Evolutionary conservation across 2,888 invertebrate species (phyloP), one percentile per base, ranked within the genome.

Genomic region (Mycalesis mineus): DNA sequence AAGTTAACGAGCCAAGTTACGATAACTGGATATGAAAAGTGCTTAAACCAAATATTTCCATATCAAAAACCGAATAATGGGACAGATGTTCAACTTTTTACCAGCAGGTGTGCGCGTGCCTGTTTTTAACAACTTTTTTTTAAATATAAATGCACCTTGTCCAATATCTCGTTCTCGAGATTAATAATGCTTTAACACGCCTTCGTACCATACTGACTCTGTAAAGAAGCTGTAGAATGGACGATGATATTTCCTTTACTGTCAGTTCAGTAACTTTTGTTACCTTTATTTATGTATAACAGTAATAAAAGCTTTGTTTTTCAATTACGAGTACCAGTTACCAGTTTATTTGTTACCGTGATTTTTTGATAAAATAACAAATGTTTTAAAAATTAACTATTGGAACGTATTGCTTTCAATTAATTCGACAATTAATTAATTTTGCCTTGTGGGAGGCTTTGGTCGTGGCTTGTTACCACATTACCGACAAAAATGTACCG

Each of bases 21-120:
- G 37, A 28, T 37, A 49, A 37, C 49, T 49, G 49, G 36, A 31
- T 40, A 39, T n/a, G 11, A 15, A 39, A 22, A 37, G 39, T 50
- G 55, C 50, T 45, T 58, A 54, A 62, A 58, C 49, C 49, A 40
- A 44, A 47, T 55, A 47, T 58, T 56, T 52, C 37, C 57, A 49
- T 68, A 70, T 71, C 73, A 37, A 42, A 42, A 52, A 61, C 64
- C 65, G 68, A 70, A 72, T 74, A 77, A 72, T 67, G 60, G 67
- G 71, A 70, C 83, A 84, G 83, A 77, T 83, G 84, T 66, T 64
- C 56, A 55, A 68, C 66, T 63, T 64, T 65, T 65, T 63, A 64
- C 63, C 70, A 78, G 60, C 84, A 84, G 84, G 83, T 84, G 84
- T 73, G 74, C 78, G 75, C 81, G 77, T 73, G 82, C 72, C 76